These are phyloP conservation scores for Phalanger gymnotis DNA, from an alignment of 2,797 vertebrate species.

Conservation along the genomic window DNA sequence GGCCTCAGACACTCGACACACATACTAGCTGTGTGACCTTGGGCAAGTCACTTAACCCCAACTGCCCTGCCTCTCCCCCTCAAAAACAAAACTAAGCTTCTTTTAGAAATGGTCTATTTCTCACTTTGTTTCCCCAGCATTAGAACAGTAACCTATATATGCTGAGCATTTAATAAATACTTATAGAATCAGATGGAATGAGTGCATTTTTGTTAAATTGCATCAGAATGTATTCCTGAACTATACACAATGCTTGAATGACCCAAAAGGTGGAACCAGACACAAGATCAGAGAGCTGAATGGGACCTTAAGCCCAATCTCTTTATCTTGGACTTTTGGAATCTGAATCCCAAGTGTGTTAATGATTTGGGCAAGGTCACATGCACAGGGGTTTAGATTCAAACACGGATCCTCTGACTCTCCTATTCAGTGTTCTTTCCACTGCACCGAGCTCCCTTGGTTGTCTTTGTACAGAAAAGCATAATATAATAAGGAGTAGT, in stretches of 20 bases:
- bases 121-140: not conserved
- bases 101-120: not conserved
- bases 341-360: not conserved
- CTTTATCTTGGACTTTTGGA: not conserved
- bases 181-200: not conserved
- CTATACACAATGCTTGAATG: not conserved
- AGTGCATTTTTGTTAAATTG: not conserved
- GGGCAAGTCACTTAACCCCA: too few species aligned
- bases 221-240: not conserved
- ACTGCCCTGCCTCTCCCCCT: too few species aligned
- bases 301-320: not conserved
- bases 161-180: not conserved
- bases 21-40: too few species aligned
- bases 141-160: not conserved
- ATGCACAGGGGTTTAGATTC: not conserved
- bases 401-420: not conserved
- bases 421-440: not conserved
- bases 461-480: slow-evolving; percentile 13
- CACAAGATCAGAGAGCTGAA: not conserved
- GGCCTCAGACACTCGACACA: too few species aligned
- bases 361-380: not conserved
- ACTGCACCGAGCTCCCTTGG: not conserved
- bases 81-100: not conserved
- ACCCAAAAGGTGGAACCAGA: not conserved
- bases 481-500: slow-evolving; percentile 10